phyloP scores from a whole-genome alignment of 2,113 vertebrate genomes.

The Notechis scutatus region DNA sequence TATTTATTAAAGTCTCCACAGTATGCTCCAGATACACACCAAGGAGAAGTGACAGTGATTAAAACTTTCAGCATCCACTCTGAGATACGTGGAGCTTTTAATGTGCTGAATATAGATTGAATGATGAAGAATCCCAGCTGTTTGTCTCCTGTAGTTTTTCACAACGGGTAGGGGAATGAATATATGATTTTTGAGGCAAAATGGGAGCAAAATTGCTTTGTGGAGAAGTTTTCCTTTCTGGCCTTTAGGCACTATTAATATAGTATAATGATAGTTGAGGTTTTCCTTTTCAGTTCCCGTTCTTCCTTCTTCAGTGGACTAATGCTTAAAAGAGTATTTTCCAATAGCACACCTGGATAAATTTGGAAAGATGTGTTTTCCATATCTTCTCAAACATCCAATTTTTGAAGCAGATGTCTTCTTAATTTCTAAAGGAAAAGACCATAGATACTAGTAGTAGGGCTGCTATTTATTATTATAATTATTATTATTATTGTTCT shows the following conservation, averaged over 20 bases:
- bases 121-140: constrained; percentile 48
- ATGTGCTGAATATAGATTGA: constrained; percentile 59
- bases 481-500: too few species aligned
- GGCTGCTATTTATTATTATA: neutral
- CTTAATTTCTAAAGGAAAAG: neutral
- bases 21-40: constrained; percentile 36
- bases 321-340: neutral
- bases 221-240: constrained; percentile 3
- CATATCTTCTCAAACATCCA: neutral
- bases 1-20: constrained; percentile 66
- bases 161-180: constrained; percentile 49
- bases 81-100: constrained; percentile 62
- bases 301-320: neutral
- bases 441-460: neutral
- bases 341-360: neutral
- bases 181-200: constrained; percentile 43
- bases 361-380: neutral
- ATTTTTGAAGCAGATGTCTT: neutral
- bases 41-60: constrained; percentile 64
- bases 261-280: constrained; percentile 3
- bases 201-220: constrained; percentile 26
- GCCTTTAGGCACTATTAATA: constrained; percentile 8
- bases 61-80: constrained; percentile 52
- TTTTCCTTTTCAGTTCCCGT: neutral
- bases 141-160: constrained; percentile 60